These are phyloP conservation scores for Aeoliscus strigatus DNA, from an alignment of 2,797 vertebrate species.

Conservation along the genomic window DNA sequence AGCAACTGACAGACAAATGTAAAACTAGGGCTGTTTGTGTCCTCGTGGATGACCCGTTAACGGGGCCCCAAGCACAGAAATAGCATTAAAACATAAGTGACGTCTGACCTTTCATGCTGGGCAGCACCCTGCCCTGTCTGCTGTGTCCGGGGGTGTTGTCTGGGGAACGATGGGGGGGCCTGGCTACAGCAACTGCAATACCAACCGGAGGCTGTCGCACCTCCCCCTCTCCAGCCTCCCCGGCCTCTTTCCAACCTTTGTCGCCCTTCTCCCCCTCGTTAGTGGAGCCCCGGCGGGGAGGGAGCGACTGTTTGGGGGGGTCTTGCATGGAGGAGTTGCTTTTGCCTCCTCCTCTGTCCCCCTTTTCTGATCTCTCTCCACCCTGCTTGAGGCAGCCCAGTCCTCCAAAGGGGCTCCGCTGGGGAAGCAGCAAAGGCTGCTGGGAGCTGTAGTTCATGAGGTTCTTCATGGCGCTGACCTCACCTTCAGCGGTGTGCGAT, in stretches of 20 bases:
- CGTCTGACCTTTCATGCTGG: constrained; percentile 78
- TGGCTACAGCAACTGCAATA: constrained; percentile 89
- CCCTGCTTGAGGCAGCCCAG: constrained; percentile 84
- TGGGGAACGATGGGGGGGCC: constrained; percentile 79
- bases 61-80: constrained; percentile 14
- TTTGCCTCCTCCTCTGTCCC: constrained; percentile 57
- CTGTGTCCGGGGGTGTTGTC: constrained; percentile 71
- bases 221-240: constrained; percentile 80
- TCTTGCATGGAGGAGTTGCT: constrained; percentile 79
- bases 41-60: too few relatives aligned
- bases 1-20: too few relatives aligned
- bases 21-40: too few relatives aligned
- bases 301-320: constrained; percentile 66
- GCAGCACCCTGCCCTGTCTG: constrained; percentile 80
- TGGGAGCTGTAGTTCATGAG: constrained; percentile 94
- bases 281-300: constrained; percentile 73
- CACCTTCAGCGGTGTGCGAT: constrained; percentile 58
- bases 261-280: constrained; percentile 80
- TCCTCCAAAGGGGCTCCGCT: constrained; percentile 86
- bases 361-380: constrained; percentile 71
- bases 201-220: constrained; percentile 93
- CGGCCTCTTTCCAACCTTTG: constrained; percentile 74
- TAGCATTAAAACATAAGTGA: constrained; percentile 39
- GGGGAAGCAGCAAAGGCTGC: constrained; percentile 82
- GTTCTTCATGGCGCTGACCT: constrained; percentile 92